Percentiles rank a stretch among this genome's conserved stretches.
Evolutionary conservation across 2,888 invertebrate genomes (phyloP).

Genomic region (Busseola fusca): DNA sequence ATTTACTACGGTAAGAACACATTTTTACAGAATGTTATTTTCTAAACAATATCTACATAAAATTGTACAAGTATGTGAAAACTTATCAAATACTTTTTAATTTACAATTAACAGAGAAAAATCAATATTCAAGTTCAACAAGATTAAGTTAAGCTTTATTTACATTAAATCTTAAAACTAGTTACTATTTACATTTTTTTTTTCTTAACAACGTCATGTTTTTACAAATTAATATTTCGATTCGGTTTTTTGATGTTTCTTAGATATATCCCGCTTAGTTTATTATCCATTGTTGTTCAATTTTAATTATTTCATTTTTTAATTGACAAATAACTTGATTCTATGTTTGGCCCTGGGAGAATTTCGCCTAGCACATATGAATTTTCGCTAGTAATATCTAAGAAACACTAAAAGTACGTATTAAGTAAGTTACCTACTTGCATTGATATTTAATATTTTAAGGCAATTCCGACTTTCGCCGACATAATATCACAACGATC

Average conservation of each 20-base stretch:
- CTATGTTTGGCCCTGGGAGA: background rate
- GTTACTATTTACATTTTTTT: conserved; percentile 82
- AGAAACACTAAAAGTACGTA: conserved; percentile 60
- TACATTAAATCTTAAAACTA: conserved; percentile 78
- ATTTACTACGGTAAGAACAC: conserved; percentile 90
- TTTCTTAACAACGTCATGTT: conserved; percentile 81
- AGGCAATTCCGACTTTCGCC: conserved; percentile 74
- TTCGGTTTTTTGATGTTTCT: conserved; percentile 64
- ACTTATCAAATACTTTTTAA: conserved; percentile 84
- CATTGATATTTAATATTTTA: conserved; percentile 72
- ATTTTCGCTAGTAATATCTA: conserved; percentile 30
- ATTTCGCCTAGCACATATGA: background rate
- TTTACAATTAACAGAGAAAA: conserved; percentile 87
- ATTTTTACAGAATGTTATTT: conserved; percentile 89
- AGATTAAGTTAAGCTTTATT: conserved; percentile 86
- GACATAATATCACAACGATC: conserved; percentile 78
- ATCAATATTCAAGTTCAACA: conserved; percentile 87
- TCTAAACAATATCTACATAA: conserved; percentile 88
- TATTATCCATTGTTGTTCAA: background rate
- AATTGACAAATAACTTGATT: background rate
- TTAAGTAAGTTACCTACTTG: conserved; percentile 65
- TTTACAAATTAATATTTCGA: conserved; percentile 76
- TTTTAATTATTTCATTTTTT: background rate
- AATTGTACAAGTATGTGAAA: conserved; percentile 89
- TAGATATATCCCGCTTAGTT: conserved; percentile 41